These are phyloP conservation scores for Strix occidentalis DNA, from an alignment of 2,797 vertebrate species.

Conservation along the genomic window DNA sequence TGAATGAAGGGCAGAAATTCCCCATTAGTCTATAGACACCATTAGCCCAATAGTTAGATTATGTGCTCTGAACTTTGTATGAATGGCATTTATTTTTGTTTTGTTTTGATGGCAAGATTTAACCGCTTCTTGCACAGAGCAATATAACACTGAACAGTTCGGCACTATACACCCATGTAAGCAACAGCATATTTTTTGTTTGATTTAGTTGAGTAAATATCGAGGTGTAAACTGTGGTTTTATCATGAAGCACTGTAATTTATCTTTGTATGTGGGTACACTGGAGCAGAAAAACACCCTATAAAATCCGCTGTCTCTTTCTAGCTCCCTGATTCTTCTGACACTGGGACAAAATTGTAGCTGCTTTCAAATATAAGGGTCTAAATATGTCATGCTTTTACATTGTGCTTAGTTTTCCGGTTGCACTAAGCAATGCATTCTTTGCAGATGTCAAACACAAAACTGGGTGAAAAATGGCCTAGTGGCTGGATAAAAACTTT, in stretches of 20 bases:
- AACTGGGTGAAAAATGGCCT: neutral
- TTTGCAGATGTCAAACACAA: neutral
- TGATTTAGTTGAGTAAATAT: neutral
- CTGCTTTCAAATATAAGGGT: neutral
- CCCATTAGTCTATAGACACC: neutral
- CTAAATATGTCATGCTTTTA: neutral
- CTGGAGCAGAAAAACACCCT: neutral
- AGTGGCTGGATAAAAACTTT: neutral
- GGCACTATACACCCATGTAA: neutral
- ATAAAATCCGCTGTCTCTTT: neutral
- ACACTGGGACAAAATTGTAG: neutral
- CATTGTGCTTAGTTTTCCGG: neutral
- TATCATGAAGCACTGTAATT: neutral
- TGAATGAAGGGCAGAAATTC: neutral
- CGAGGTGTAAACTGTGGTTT: neutral
- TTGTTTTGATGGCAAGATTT: neutral
- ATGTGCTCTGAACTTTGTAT: neutral
- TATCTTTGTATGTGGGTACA: neutral
- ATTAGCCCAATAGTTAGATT: neutral
- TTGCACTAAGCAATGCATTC: neutral
- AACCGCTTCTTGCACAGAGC: neutral
- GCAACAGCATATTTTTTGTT: neutral
- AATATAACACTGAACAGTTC: neutral
- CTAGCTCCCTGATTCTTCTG: neutral
- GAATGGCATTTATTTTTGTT: neutral